These are phyloP conservation scores for Calliscelio sp. DNA, from an alignment of 2,888 invertebrate genomes.

Conservation along the genomic window DNA sequence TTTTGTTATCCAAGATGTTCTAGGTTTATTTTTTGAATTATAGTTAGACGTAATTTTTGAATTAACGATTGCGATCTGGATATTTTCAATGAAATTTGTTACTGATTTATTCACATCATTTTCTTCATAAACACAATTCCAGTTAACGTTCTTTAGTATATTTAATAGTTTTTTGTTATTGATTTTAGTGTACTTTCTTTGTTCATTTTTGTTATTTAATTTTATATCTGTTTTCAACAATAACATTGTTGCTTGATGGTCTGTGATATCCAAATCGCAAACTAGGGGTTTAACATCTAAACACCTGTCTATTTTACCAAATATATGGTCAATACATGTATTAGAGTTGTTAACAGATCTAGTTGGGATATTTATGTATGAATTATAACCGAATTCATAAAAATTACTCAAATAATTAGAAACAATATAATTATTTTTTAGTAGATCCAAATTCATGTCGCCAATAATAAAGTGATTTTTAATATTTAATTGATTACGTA, in stretches of 20 bases:
- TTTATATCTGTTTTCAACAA: neutral
- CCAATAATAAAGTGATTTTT: neutral
- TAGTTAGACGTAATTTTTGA: neutral
- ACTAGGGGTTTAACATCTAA: neutral
- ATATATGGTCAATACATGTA: neutral
- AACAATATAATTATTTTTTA: neutral
- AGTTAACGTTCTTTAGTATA: neutral
- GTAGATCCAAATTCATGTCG: neutral
- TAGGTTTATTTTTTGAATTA: neutral
- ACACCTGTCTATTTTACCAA: neutral
- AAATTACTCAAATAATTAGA: neutral
- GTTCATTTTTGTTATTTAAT: neutral
- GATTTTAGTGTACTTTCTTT: neutral
- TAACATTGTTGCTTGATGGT: neutral
- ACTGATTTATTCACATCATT: neutral
- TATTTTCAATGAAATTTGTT: neutral
- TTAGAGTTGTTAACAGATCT: neutral
- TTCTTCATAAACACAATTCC: neutral
- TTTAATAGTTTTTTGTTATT: neutral
- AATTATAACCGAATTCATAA: neutral
- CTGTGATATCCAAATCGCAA: neutral
- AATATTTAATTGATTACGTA: neutral
- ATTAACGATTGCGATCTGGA: neutral
- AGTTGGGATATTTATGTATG: neutral
- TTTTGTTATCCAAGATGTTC: slow-evolving; percentile 16